These are phyloP conservation scores for Chloropsis cyanopogon DNA, from an alignment of 2,113 vertebrate species.

Conservation along the genomic window DNA sequence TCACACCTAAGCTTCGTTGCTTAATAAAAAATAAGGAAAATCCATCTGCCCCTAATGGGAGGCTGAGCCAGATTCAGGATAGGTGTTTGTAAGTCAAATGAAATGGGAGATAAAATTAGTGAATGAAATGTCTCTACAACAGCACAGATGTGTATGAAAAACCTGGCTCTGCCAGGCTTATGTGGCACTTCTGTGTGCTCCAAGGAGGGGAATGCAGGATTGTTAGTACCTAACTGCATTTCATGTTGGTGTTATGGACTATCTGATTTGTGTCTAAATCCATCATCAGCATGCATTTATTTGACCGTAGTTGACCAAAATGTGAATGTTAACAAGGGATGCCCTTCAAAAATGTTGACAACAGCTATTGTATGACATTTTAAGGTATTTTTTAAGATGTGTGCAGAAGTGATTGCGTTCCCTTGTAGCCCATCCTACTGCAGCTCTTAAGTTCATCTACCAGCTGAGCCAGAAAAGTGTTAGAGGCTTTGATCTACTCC, in stretches of 20 bases:
- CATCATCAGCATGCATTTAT: background rate
- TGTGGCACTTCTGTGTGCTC: background rate
- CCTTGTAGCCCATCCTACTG: background rate
- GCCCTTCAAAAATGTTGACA: background rate
- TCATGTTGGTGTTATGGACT: background rate
- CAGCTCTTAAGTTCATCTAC: background rate
- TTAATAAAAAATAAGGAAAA: background rate
- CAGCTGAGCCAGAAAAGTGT: background rate
- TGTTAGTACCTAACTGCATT: background rate
- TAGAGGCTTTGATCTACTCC: conserved; percentile 6
- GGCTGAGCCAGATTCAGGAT: background rate
- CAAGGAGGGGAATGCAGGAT: accelerated
- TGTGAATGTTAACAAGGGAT: background rate
- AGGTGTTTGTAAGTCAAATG: background rate
- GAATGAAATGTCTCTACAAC: background rate
- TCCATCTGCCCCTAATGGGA: background rate
- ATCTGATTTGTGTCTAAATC: background rate
- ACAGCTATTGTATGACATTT: background rate
- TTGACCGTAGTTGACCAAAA: background rate
- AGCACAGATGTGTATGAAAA: background rate
- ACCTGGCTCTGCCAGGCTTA: background rate
- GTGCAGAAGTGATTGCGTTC: background rate
- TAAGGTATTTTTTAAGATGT: background rate
- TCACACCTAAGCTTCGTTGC: background rate
- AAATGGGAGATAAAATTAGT: background rate